Conservation (phyloP, 2,113 vertebrate species). For the Hyla sarda region DNA sequence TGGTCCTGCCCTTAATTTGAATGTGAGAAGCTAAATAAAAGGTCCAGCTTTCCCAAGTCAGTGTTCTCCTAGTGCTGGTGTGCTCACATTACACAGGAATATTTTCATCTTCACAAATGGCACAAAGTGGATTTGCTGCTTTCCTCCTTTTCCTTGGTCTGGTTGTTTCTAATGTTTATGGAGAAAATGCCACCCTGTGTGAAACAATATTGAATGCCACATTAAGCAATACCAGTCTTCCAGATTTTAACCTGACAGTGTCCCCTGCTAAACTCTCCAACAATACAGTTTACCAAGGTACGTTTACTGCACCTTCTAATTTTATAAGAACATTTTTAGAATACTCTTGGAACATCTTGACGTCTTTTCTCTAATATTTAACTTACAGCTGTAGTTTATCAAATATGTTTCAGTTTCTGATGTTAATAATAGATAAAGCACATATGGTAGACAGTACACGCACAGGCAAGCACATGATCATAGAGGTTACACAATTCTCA, state of each 20-base stretch:
- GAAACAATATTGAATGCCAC: not conserved
- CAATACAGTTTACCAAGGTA: not conserved
- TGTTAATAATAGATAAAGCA: not conserved
- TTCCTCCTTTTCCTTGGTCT: not conserved
- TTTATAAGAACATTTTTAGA: not conserved
- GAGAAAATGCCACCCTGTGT: not conserved
- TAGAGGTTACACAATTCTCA: not conserved
- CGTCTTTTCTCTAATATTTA: not conserved
- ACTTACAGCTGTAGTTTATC: not conserved
- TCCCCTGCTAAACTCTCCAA: not conserved
- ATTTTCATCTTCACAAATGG: not conserved
- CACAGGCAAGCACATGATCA: not conserved
- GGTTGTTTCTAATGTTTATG: not conserved
- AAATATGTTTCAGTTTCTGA: not conserved
- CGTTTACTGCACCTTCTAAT: not conserved
- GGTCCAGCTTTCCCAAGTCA: not conserved
- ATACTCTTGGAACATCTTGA: not conserved
- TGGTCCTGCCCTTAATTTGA: constrained; percentile 6
- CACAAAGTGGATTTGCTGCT: not conserved
- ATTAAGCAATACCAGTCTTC: too few species aligned
- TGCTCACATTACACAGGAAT: not conserved
- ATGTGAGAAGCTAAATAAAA: not conserved
- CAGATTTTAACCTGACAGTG: not conserved
- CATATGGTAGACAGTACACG: not conserved
- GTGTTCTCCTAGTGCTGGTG: not conserved